Evolutionary conservation across 23 tunicate species (phyloP), one percentile per base, ranked within the genome.

Genomic region (Halocynthia roretzi): DNA sequence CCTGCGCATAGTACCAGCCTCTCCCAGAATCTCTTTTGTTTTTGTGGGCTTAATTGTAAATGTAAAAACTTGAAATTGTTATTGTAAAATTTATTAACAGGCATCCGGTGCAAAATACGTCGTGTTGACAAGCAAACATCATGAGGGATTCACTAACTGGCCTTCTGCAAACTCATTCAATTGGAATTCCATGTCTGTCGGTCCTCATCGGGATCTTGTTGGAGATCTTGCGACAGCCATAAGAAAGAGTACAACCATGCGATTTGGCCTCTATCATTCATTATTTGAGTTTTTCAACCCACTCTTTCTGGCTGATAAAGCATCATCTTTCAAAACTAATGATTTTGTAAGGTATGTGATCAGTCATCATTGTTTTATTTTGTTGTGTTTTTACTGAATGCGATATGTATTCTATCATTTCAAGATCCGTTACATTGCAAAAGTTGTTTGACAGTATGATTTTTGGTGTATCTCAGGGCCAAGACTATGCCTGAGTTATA

Each of bases 71-170:
- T n/a, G n/a, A n/a, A n/a, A n/a, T n/a, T n/a, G n/a, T n/a, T n/a
- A n/a, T n/a, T n/a, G n/a, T n/a, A n/a, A n/a, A n/a, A n/a, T n/a
- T 31, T 31, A 31, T 20, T 67, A 21, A 21, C 18, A 67, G 71
- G 18, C 18, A 11, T 83, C 97, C 31, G 97, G 97, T n/a, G 97
- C 97, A 23, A 76, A 86, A 75, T 90, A 90, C 40, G 72, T 85
- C 7, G 97, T 86, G 9, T 68, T 90, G 51, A 90, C 97, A 56
- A 81, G 86, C 80, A 90, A 90, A 68, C 97, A 90, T 75, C 97
- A 90, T 66, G 97, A 90, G 51, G 97, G 97, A 8, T 90, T 81
- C 80, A 85, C 91, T 51, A 81, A 85, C 49, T 90, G 97, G 97
- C 93, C 97, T 19, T 90, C 97, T 8, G 31, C 70, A 7, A 63